A percentile compares a stretch with the other conserved stretches of the same genome.
Conservation (phyloP, 2,888 invertebrate genomes). For the Nineta flava region DNA sequence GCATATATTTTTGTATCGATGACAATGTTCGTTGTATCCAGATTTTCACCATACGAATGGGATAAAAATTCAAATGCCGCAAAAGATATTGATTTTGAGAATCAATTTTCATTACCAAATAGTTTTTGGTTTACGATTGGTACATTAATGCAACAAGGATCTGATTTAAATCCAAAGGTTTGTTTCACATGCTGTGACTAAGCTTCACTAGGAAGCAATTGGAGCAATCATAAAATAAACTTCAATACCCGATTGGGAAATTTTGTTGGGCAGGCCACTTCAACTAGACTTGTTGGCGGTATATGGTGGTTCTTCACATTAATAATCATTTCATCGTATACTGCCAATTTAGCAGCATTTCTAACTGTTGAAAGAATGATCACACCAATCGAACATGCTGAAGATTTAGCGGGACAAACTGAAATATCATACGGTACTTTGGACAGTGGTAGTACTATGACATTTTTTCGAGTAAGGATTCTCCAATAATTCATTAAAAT, state of each 20-base stretch:
- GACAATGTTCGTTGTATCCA: constrained; percentile 64
- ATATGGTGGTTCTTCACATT: constrained; percentile 90
- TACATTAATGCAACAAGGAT: constrained; percentile 77
- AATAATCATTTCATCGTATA: constrained; percentile 81
- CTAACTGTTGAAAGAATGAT: constrained; percentile 80
- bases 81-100: constrained; percentile 45
- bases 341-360: constrained; percentile 83
- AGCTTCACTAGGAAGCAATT: too few species aligned
- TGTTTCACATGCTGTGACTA: too few species aligned
- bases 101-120: constrained; percentile 69
- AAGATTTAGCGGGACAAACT: constrained; percentile 66
- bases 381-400: constrained; percentile 71
- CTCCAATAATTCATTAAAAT: not conserved
- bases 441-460: constrained; percentile 73
- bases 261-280: constrained; percentile 33
- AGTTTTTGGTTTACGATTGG: constrained; percentile 81
- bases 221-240: too few species aligned
- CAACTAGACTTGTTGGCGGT: constrained; percentile 69
- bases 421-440: constrained; percentile 74
- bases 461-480: constrained; percentile 60
- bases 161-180: constrained; percentile 62
- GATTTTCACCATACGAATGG: constrained; percentile 71
- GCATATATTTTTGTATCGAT: constrained; percentile 66
- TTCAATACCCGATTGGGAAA: too few species aligned
- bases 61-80: constrained; percentile 53